These are phyloP conservation scores for Eubucco bourcierii DNA, from an alignment of 2,113 vertebrate species.

Conservation along the genomic window DNA sequence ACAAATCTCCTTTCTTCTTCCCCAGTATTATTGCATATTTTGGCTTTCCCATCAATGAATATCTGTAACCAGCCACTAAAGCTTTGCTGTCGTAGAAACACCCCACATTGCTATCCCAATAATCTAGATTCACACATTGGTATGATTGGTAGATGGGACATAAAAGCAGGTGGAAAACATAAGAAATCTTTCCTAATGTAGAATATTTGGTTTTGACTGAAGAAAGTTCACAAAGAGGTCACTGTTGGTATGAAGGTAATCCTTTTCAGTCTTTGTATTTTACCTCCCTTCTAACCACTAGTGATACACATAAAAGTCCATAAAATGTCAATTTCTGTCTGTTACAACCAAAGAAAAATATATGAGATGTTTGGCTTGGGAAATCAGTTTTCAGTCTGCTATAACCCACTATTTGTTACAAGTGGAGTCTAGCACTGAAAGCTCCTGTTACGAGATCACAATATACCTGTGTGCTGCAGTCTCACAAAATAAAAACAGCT, in stretches of 20 bases:
- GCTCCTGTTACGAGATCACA: not conserved
- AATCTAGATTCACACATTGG: not conserved
- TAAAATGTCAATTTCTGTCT: conserved; percentile 16
- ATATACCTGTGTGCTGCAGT: not conserved
- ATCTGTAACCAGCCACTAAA: not conserved
- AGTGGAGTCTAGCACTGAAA: not conserved
- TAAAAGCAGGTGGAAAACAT: not conserved
- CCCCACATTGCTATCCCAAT: not conserved
- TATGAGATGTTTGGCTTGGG: conserved; percentile 12
- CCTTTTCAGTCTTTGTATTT: not conserved
- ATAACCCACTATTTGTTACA: conserved; percentile 3
- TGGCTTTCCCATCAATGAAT: not conserved
- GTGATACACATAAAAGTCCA: not conserved
- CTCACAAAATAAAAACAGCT: not conserved
- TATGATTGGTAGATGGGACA: not conserved
- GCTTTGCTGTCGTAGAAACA: not conserved
- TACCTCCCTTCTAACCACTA: not conserved
- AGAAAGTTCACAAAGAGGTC: not conserved
- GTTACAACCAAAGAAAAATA: not conserved
- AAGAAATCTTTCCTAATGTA: not conserved
- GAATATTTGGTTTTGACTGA: not conserved
- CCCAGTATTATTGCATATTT: not conserved
- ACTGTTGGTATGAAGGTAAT: not conserved
- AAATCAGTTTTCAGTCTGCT: conserved; percentile 35
- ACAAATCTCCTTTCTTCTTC: not conserved